A percentile compares a stretch with the other conserved stretches of the same genome.
Conservation (phyloP, 2,113 vertebrate genomes). For the Ochotona curzoniae region DNA sequence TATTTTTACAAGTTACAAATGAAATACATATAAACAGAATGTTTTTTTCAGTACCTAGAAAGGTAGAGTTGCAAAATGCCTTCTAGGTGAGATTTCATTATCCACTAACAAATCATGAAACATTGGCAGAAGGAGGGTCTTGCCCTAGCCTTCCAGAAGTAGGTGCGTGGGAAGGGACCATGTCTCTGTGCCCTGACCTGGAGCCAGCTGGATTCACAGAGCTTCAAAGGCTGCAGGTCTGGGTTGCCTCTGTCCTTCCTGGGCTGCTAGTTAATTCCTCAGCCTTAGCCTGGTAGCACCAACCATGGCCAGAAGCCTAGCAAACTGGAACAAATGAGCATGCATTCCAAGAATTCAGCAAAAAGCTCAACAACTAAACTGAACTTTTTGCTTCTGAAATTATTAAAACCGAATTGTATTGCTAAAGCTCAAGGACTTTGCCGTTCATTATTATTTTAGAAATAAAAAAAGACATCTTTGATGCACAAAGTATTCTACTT, state of each 20-base stretch:
- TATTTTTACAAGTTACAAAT: neutral
- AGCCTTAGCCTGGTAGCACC: too few species aligned
- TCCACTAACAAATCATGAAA: neutral
- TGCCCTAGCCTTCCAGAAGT: neutral
- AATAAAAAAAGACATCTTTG: too few species aligned
- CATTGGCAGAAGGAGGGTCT: neutral
- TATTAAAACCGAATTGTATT: too few species aligned
- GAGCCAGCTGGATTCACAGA: neutral
- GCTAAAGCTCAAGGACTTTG: too few species aligned
- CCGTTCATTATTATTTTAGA: too few species aligned
- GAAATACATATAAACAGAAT: neutral
- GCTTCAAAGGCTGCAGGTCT: neutral
- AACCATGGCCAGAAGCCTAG: too few species aligned
- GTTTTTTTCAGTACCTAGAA: neutral
- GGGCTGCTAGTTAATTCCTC: too few species aligned
- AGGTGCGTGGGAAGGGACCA: too few species aligned
- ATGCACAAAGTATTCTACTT: neutral
- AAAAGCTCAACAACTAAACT: too few species aligned
- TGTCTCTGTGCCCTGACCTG: neutral
- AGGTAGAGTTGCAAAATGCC: neutral
- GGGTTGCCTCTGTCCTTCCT: neutral
- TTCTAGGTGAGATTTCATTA: neutral
- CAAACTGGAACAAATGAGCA: too few species aligned
- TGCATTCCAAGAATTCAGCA: too few species aligned
- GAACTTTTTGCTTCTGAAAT: too few species aligned